These are phyloP conservation scores for Rhamnusium bicolor DNA, from an alignment of 2,888 invertebrate genomes.

Conservation along the genomic window DNA sequence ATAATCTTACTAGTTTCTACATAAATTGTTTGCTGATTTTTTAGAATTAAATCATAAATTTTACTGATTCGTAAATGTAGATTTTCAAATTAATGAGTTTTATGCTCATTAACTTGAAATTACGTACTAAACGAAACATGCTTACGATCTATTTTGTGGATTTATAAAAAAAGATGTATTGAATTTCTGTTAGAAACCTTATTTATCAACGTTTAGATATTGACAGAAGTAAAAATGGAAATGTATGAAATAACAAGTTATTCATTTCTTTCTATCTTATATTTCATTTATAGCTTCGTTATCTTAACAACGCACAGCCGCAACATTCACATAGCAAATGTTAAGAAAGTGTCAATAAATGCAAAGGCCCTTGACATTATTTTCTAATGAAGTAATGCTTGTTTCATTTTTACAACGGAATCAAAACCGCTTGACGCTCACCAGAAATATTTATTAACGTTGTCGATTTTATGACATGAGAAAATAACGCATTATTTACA, in stretches of 20 bases:
- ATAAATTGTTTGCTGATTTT: no score
- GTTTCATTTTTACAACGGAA: background rate
- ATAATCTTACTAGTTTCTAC: no score
- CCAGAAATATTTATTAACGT: background rate
- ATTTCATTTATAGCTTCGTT: slow-evolving; percentile 8
- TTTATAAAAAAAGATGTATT: no score
- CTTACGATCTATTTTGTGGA: no score
- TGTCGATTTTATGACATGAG: background rate
- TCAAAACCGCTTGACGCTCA: background rate
- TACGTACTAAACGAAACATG: no score
- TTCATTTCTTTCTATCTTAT: background rate
- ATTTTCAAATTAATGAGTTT: no score
- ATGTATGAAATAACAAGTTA: background rate
- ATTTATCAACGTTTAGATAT: background rate
- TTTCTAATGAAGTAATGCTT: background rate
- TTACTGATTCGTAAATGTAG: no score
- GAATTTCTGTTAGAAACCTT: no score
- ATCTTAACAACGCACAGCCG: background rate
- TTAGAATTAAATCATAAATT: no score
- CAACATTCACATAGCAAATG: background rate
- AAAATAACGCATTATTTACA: no score
- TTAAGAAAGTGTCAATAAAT: slow-evolving; percentile 3
- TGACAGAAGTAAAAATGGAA: background rate
- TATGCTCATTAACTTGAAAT: no score
- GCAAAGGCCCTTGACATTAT: background rate